These are phyloP conservation scores for Acleris laterana DNA, from an alignment of 2,888 invertebrate genomes.

Conservation along the genomic window DNA sequence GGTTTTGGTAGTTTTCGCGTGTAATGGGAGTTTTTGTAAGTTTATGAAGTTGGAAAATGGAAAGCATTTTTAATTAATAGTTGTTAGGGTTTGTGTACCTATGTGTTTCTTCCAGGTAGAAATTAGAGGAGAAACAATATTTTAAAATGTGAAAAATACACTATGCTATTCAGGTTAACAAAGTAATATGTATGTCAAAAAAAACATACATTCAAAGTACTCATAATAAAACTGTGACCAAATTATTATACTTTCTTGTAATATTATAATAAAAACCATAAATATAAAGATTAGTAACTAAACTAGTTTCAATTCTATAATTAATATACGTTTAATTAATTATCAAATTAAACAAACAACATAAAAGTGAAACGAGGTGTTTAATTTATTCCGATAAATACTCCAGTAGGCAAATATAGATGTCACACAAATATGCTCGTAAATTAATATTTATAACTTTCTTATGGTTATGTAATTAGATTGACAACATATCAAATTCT, in stretches of 20 bases:
- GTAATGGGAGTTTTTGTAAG: neutral
- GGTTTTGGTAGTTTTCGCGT: neutral
- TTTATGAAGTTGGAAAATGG: neutral
- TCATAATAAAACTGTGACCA: no score
- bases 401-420: slow-evolving; percentile 19
- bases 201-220: neutral
- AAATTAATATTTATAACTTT: slow-evolving; percentile 39
- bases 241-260: no score
- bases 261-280: no score
- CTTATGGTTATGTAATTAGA: slow-evolving; percentile 38
- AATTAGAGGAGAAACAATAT: no score
- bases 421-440: neutral
- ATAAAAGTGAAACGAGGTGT: slow-evolving; percentile 15
- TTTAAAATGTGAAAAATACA: no score
- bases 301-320: neutral
- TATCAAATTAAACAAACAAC: neutral
- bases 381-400: slow-evolving; percentile 28
- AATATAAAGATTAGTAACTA: no score
- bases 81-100: no score
- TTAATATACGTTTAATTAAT: neutral
- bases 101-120: no score
- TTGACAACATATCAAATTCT: slow-evolving; percentile 34
- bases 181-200: no score
- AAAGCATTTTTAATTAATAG: no score
- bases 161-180: no score